These are phyloP conservation scores for Leptonema lineaticorne DNA, from an alignment of 1,140 invertebrate genomes.

Conservation along the genomic window DNA sequence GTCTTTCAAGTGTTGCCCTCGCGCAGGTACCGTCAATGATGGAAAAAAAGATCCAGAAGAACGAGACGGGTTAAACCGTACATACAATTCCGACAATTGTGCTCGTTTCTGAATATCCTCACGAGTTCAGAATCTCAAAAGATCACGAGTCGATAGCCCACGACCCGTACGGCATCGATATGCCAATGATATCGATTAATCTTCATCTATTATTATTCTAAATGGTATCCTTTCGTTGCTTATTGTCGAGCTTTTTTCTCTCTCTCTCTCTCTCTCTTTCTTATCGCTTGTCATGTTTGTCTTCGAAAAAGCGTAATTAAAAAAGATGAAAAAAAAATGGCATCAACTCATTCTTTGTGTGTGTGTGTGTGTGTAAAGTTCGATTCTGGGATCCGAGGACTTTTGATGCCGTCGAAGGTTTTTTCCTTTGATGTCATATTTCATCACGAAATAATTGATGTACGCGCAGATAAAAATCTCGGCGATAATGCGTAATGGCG, in stretches of 20 bases:
- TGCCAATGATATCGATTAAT: background rate
- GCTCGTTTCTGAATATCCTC: background rate
- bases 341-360: no score
- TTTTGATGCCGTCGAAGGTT: background rate
- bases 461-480: no score
- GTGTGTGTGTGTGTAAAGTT: no score
- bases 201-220: background rate
- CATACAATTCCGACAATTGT: background rate
- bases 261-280: background rate
- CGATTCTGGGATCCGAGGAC: background rate
- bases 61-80: background rate
- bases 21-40: background rate
- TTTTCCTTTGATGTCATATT: no score
- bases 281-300: background rate
- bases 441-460: no score
- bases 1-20: constrained; percentile 4
- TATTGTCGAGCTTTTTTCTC: background rate
- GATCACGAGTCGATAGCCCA: background rate
- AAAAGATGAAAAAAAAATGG: background rate
- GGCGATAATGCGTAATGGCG: no score
- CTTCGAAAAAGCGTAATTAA: background rate
- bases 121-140: background rate
- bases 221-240: constrained; percentile 1
- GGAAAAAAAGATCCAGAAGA: no score
- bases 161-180: background rate